These are phyloP conservation scores for Meloidogyne hapla DNA, from an alignment of 1,140 invertebrate genomes.

Conservation along the genomic window DNA sequence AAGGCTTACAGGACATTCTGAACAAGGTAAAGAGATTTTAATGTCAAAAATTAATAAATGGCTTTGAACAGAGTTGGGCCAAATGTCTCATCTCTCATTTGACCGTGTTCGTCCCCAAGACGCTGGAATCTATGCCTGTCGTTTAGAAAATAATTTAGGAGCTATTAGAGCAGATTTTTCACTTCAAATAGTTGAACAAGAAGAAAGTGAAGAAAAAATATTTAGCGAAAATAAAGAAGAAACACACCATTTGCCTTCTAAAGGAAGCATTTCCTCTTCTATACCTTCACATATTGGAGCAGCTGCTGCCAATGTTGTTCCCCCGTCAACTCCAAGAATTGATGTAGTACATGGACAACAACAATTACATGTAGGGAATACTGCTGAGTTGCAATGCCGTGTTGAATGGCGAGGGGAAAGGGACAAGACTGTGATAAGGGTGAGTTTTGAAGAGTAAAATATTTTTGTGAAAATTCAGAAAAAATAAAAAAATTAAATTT, in stretches of 20 bases:
- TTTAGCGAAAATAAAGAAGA: not conserved
- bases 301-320: not conserved
- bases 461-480: not conserved
- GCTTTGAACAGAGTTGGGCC: constrained; percentile 32
- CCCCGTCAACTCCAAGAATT: constrained; percentile 20
- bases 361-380: constrained; percentile 32
- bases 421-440: constrained; percentile 23
- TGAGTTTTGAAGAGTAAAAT: not conserved
- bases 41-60: not conserved
- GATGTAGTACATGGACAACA: constrained; percentile 18
- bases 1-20: constrained; percentile 2
- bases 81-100: constrained; percentile 21
- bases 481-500: not conserved
- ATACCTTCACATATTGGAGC: constrained; percentile 13
- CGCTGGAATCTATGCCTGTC: constrained; percentile 66
- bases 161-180: constrained; percentile 36
- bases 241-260: constrained; percentile 13
- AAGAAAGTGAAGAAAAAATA: constrained; percentile 7
- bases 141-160: constrained; percentile 66
- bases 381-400: constrained; percentile 37
- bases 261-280: constrained; percentile 15
- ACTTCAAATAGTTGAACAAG: constrained; percentile 8
- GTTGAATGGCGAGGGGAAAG: constrained; percentile 36
- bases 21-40: not conserved
- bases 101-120: constrained; percentile 45